Percentiles rank a stretch among this genome's conserved stretches.
These are phyloP conservation scores for Tuta absoluta DNA, from an alignment of 2,888 invertebrate genomes.

Conservation along the genomic window DNA sequence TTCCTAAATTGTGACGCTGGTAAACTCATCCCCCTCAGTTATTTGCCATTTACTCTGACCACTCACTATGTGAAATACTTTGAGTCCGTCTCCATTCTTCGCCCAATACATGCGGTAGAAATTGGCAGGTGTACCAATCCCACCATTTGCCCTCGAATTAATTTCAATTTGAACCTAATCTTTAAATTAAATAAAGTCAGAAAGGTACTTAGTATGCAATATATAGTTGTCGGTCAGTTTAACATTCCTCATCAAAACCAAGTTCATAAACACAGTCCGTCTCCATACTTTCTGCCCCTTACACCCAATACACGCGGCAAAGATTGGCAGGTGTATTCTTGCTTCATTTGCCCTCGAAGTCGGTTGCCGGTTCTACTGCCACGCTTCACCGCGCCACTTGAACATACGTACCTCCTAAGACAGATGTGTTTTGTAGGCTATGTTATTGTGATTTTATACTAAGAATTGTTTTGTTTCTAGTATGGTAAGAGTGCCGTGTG, in stretches of 20 bases:
- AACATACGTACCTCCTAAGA: slow-evolving; percentile 3
- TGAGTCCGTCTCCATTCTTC: neutral
- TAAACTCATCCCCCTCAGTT: too few species aligned
- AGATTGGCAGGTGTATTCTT: slow-evolving; percentile 25
- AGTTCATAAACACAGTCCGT: neutral
- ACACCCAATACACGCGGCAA: slow-evolving; percentile 12
- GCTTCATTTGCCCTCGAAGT: slow-evolving; percentile 14
- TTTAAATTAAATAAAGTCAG: too few species aligned
- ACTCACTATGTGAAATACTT: too few species aligned
- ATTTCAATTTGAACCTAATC: too few species aligned
- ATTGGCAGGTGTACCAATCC: slow-evolving; percentile 24
- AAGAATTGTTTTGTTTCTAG: neutral
- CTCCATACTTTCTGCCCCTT: slow-evolving; percentile 2
- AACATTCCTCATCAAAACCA: too few species aligned
- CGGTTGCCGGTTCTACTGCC: neutral
- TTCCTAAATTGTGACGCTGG: too few species aligned
- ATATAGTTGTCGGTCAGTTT: too few species aligned
- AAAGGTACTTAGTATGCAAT: too few species aligned
- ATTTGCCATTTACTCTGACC: too few species aligned
- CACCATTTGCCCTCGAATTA: slow-evolving; percentile 1
- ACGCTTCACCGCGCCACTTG: slow-evolving; percentile 14
- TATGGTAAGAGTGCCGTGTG: too few species aligned
- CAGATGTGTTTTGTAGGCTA: slow-evolving; percentile 5
- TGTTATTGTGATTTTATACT: neutral
- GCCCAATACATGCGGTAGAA: slow-evolving; percentile 22